A percentile compares a stretch with the other conserved stretches of the same genome.
phyloP scores from a whole-genome alignment of 2,888 invertebrate genomes.

The Phyto melanocephala region DNA sequence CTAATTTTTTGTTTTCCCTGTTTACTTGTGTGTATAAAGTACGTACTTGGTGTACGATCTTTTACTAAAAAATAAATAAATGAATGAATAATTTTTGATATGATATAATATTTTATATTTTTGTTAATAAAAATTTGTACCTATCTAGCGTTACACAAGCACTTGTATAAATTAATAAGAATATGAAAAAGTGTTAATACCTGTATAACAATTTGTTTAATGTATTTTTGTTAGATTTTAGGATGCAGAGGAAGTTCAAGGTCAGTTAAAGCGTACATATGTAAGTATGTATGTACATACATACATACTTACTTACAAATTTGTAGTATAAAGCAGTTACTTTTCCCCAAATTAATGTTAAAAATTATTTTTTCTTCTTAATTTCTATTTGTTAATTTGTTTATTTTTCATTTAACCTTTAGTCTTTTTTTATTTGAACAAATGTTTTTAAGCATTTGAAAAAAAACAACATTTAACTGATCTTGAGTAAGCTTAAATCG shows the following conservation, averaged over 20 bases:
- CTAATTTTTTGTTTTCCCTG: conserved; percentile 1
- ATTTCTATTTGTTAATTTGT: background rate
- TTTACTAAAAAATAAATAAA: too few relatives aligned
- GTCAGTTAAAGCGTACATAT: conserved; percentile 45
- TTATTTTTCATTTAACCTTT: conserved; percentile 29
- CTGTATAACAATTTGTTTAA: background rate
- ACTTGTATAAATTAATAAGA: conserved; percentile 19
- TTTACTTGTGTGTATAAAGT: conserved; percentile 23
- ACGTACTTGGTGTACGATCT: too few relatives aligned
- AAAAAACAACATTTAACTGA: conserved; percentile 6
- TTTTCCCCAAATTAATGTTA: background rate
- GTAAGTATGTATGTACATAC: too few relatives aligned
- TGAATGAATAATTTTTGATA: conserved; percentile 47
- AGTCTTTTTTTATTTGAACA: background rate
- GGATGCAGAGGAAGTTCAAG: conserved; percentile 55
- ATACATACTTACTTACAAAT: too few relatives aligned
- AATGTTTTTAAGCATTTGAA: background rate
- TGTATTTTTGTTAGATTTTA: conserved; percentile 9
- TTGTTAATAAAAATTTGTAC: background rate
- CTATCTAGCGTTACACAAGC: background rate
- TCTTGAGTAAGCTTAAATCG: conserved; percentile 41
- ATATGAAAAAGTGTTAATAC: background rate
- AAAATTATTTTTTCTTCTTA: background rate
- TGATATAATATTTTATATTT: conserved; percentile 41
- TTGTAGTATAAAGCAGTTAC: conserved; percentile 1